These are phyloP conservation scores for Tetramorium alpestre DNA, from an alignment of 1,140 invertebrate species.

Conservation along the genomic window DNA sequence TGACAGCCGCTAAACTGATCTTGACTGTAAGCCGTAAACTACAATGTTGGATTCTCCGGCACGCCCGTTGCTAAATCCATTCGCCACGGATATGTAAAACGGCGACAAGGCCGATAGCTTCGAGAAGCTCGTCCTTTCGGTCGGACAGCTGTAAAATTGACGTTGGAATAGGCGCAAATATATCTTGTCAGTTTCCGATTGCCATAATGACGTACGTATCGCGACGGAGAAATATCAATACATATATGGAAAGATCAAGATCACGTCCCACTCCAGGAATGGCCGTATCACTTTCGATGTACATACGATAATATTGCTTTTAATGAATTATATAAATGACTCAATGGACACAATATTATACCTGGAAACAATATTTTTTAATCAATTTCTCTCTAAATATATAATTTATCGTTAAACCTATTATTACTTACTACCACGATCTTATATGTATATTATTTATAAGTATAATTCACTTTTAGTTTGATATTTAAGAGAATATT, in stretches of 20 bases:
- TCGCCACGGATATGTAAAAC: slow-evolving; percentile 57
- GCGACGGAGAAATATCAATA: slow-evolving; percentile 25
- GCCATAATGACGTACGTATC: slow-evolving; percentile 21
- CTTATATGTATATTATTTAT: background rate
- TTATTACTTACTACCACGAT: background rate
- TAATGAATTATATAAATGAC: background rate
- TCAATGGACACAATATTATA: background rate
- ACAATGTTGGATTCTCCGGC: slow-evolving; percentile 59
- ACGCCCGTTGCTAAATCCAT: slow-evolving; percentile 60
- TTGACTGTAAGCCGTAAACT: slow-evolving; percentile 40
- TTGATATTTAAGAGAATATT: background rate
- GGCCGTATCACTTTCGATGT: background rate
- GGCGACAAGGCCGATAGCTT: slow-evolving; percentile 52
- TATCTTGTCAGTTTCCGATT: slow-evolving; percentile 31
- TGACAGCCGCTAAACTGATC: slow-evolving; percentile 52
- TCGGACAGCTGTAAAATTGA: slow-evolving; percentile 65
- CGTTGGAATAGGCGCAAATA: slow-evolving; percentile 48
- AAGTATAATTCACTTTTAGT: background rate
- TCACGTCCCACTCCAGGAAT: background rate
- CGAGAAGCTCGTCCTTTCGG: slow-evolving; percentile 42
- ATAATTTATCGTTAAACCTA: background rate
- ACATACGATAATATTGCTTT: background rate
- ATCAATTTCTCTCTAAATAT: background rate
- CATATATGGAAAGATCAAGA: slow-evolving; percentile 24
- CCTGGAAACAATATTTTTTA: background rate